These are phyloP conservation scores for Cosmopolites sordidus DNA, from an alignment of 2,888 invertebrate species.

Conservation along the genomic window DNA sequence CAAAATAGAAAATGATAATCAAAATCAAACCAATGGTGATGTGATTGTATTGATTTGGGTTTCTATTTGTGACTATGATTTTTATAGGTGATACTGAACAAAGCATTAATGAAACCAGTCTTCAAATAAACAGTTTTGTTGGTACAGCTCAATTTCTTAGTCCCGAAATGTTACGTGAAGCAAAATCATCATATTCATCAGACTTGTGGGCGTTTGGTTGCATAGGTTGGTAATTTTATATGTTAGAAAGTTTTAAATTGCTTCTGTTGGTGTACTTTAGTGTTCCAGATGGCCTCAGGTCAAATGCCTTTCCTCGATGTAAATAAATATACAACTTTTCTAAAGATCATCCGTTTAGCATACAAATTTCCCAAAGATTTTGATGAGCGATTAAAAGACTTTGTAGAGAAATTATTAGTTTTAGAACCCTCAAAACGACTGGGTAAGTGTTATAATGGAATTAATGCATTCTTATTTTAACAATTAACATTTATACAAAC, in stretches of 20 bases:
- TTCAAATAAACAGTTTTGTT: slow-evolving; percentile 63
- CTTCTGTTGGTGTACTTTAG: slow-evolving; percentile 29
- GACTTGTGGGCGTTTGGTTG: slow-evolving; percentile 98
- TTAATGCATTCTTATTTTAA: no score
- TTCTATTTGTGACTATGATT: no score
- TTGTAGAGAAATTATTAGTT: slow-evolving; percentile 81
- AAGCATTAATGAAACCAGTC: slow-evolving; percentile 40
- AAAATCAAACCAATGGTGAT: slow-evolving; percentile 13
- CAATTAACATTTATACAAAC: no score
- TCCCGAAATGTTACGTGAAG: slow-evolving; percentile 87
- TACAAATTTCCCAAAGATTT: slow-evolving; percentile 93
- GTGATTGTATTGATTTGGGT: no score
- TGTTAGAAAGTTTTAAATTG: no score
- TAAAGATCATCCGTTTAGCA: slow-evolving; percentile 86
- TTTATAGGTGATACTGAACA: slow-evolving; percentile 31
- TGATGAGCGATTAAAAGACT: slow-evolving; percentile 76
- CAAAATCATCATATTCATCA: slow-evolving; percentile 69
- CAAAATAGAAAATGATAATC: slow-evolving; percentile 61
- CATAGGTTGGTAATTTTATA: slow-evolving; percentile 49
- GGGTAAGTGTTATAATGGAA: slow-evolving; percentile 17
- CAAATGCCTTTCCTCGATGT: slow-evolving; percentile 54
- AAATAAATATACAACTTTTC: slow-evolving; percentile 93
- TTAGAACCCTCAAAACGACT: slow-evolving; percentile 75
- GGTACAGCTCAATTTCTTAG: slow-evolving; percentile 99
- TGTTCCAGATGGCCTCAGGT: slow-evolving; percentile 96